Evolutionary conservation across 2,113 vertebrate genomes (phyloP).

Genomic region (Equus quagga): DNA sequence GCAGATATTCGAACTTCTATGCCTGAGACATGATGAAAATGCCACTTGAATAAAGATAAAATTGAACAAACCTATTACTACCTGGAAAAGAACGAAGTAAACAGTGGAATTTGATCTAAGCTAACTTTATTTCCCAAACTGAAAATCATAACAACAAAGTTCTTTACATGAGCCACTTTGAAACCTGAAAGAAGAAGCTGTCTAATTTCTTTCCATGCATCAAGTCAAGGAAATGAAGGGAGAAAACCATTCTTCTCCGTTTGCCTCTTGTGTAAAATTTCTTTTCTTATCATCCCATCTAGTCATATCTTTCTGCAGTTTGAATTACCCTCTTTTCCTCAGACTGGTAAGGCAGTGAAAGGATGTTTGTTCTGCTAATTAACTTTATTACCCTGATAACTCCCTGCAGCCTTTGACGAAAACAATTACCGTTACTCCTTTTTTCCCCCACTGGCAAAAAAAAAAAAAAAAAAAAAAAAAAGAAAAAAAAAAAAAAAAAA

Average conservation of each 20-base stretch:
- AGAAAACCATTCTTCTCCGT: slow-evolving; percentile 88
- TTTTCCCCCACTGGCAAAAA: slow-evolving; percentile 85
- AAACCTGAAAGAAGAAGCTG: slow-evolving; percentile 81
- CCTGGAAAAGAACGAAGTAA: not conserved
- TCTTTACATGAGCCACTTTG: slow-evolving; percentile 82
- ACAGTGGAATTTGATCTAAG: slow-evolving; percentile 69
- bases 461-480: slow-evolving; percentile 20
- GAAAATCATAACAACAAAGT: slow-evolving; percentile 83
- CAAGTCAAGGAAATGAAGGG: slow-evolving; percentile 83
- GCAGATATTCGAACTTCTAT: slow-evolving; percentile 74
- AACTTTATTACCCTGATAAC: slow-evolving; percentile 99
- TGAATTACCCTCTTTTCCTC: slow-evolving; percentile 94
- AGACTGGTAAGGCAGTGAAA: slow-evolving; percentile 93
- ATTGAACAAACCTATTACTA: slow-evolving; percentile 40
- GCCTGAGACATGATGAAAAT: slow-evolving; percentile 73
- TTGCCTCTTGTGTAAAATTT: slow-evolving; percentile 90
- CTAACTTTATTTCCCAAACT: slow-evolving; percentile 83
- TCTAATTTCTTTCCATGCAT: slow-evolving; percentile 80
- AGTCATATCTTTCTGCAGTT: slow-evolving; percentile 92
- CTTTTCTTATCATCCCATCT: slow-evolving; percentile 91
- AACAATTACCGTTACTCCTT: slow-evolving; percentile 96
- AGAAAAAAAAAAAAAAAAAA: slow-evolving; percentile 77
- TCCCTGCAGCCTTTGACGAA: slow-evolving; percentile 99
- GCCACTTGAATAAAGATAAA: slow-evolving; percentile 78
- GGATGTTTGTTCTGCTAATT: slow-evolving; percentile 99